phyloP scores from a whole-genome alignment of 2,113 vertebrate genomes.

The Rhineura floridana region DNA sequence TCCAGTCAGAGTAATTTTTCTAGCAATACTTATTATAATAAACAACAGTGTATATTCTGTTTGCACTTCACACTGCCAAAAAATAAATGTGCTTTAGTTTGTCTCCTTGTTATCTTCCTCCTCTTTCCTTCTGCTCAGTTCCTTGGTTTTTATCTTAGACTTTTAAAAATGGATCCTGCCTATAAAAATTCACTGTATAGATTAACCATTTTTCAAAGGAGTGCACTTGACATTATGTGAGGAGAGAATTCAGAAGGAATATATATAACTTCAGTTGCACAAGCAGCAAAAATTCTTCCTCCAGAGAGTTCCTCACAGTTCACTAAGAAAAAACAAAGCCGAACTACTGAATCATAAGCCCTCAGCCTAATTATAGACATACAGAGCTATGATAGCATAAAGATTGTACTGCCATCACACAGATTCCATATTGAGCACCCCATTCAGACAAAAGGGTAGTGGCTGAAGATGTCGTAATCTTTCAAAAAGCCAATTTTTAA shows the following conservation, averaged over 20 bases:
- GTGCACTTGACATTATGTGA: slow-evolving; percentile 30
- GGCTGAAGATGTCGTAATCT: slow-evolving; percentile 54
- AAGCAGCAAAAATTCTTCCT: slow-evolving; percentile 50
- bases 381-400: background rate
- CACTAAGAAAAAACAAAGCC: slow-evolving; percentile 58
- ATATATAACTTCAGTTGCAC: slow-evolving; percentile 48
- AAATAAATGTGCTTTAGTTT: background rate
- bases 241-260: slow-evolving; percentile 48
- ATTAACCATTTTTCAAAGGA: slow-evolving; percentile 68
- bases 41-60: background rate
- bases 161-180: slow-evolving; percentile 52
- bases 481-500: slow-evolving; percentile 40
- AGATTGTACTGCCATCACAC: background rate
- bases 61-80: background rate
- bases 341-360: slow-evolving; percentile 54
- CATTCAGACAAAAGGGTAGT: slow-evolving; percentile 2
- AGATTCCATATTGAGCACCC: background rate
- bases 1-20: background rate
- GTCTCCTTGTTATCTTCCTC: background rate
- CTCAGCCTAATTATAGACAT: slow-evolving; percentile 50
- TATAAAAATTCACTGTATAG: slow-evolving; percentile 51
- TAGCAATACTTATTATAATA: background rate
- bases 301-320: slow-evolving; percentile 49
- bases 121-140: slow-evolving; percentile 16
- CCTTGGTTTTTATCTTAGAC: slow-evolving; percentile 47